These are phyloP conservation scores for Epirrita christyi DNA, from an alignment of 2,888 invertebrate species.

Conservation along the genomic window DNA sequence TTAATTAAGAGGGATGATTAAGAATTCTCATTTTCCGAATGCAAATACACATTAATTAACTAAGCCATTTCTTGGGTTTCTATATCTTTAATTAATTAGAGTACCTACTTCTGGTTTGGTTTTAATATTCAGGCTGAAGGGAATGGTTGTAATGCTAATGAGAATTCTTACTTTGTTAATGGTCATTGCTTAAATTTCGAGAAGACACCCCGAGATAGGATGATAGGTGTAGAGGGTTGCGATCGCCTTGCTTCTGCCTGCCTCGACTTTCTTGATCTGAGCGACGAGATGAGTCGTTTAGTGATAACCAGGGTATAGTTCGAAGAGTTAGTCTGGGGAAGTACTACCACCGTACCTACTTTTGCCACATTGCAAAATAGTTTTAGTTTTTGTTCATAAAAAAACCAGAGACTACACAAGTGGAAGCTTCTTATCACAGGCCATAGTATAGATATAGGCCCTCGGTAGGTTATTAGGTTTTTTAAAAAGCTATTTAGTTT, in stretches of 20 bases:
- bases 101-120: constrained; percentile 19
- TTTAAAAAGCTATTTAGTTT: too few relatives aligned
- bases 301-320: too few relatives aligned
- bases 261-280: not conserved
- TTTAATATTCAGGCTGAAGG: constrained; percentile 19
- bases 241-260: not conserved
- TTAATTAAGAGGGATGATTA: constrained; percentile 45
- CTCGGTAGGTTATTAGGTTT: too few relatives aligned
- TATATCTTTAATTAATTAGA: constrained; percentile 23
- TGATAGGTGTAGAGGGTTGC: not conserved
- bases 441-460: too few relatives aligned
- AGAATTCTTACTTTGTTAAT: constrained; percentile 17
- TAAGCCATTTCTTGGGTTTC: constrained; percentile 21
- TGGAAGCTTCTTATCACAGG: too few relatives aligned
- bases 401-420: too few relatives aligned
- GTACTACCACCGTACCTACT: too few relatives aligned
- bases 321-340: too few relatives aligned
- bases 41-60: constrained; percentile 26
- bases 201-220: not conserved
- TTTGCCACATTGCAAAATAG: too few relatives aligned
- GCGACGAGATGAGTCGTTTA: too few relatives aligned
- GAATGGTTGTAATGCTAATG: constrained; percentile 9
- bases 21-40: constrained; percentile 36
- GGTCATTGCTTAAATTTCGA: constrained; percentile 14
- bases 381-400: too few relatives aligned